phyloP scores from a whole-genome alignment of 2,113 vertebrate species.

The Gopherus flavomarginatus region DNA sequence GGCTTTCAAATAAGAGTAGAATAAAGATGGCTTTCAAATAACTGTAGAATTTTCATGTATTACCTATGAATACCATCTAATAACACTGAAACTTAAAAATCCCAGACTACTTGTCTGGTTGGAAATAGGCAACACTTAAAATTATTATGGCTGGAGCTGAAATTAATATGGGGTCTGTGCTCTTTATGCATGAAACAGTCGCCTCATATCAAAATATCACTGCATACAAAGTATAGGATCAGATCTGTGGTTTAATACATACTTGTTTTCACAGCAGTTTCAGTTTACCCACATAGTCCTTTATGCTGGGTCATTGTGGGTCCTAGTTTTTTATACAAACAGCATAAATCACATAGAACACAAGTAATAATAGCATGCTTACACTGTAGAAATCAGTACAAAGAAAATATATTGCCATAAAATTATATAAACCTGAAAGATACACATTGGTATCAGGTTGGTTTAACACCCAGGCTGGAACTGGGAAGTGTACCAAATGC shows the following conservation, averaged over 20 bases:
- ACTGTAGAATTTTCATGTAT: background rate
- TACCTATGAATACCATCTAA: background rate
- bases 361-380: background rate
- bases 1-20: background rate
- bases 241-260: accelerated
- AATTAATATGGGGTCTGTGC: background rate
- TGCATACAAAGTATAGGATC: background rate
- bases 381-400: background rate
- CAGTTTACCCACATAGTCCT: background rate
- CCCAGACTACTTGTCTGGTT: background rate
- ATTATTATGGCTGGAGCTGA: background rate
- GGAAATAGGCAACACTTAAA: background rate
- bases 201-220: background rate
- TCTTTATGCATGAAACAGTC: background rate
- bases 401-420: background rate
- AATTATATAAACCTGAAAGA: background rate
- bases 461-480: background rate
- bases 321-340: background rate
- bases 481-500: background rate
- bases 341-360: background rate
- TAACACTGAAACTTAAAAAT: background rate
- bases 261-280: background rate
- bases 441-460: background rate
- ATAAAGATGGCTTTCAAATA: background rate
- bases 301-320: background rate